These are phyloP conservation scores for Stratiomys singularior DNA, from an alignment of 2,888 invertebrate genomes.

Conservation along the genomic window DNA sequence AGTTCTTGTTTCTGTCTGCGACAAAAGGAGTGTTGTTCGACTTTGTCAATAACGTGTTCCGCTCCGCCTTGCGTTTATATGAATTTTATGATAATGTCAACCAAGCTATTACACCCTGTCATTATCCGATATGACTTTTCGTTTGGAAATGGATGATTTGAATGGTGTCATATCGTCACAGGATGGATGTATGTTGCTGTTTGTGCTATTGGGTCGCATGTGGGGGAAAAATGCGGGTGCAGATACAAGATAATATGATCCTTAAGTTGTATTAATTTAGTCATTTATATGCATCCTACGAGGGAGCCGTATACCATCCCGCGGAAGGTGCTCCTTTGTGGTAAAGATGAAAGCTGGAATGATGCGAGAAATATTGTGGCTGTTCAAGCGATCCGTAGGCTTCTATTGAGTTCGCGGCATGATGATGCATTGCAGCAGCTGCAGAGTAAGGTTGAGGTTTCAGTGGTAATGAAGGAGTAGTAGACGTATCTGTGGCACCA, in stretches of 20 bases:
- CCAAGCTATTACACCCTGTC: slow-evolving; percentile 42
- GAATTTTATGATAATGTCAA: slow-evolving; percentile 52
- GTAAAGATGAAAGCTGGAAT: slow-evolving; percentile 88
- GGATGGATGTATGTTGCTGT: slow-evolving; percentile 16
- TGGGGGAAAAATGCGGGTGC: slow-evolving; percentile 14
- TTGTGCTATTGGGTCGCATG: not conserved
- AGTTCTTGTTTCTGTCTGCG: slow-evolving; percentile 15
- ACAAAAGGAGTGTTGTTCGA: not conserved
- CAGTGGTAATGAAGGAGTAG: slow-evolving; percentile 77
- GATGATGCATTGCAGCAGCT: slow-evolving; percentile 72
- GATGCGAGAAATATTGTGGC: slow-evolving; percentile 85
- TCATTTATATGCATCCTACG: slow-evolving; percentile 67
- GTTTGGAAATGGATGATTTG: slow-evolving; percentile 37
- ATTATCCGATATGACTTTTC: slow-evolving; percentile 51
- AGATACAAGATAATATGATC: not conserved
- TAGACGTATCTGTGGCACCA: slow-evolving; percentile 69
- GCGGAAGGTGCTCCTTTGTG: slow-evolving; percentile 78
- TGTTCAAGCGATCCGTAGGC: slow-evolving; percentile 75
- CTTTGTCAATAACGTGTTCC: slow-evolving; percentile 34
- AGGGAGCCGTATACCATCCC: slow-evolving; percentile 83
- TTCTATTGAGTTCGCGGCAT: slow-evolving; percentile 66
- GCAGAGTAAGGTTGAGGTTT: slow-evolving; percentile 92
- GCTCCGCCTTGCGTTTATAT: slow-evolving; percentile 44
- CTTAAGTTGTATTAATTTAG: slow-evolving; percentile 51
- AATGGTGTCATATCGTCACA: slow-evolving; percentile 13